Percentiles rank a stretch among this genome's conserved stretches.
Conservation (phyloP, 2,888 invertebrate species). For the Diachrysia chrysitis region DNA sequence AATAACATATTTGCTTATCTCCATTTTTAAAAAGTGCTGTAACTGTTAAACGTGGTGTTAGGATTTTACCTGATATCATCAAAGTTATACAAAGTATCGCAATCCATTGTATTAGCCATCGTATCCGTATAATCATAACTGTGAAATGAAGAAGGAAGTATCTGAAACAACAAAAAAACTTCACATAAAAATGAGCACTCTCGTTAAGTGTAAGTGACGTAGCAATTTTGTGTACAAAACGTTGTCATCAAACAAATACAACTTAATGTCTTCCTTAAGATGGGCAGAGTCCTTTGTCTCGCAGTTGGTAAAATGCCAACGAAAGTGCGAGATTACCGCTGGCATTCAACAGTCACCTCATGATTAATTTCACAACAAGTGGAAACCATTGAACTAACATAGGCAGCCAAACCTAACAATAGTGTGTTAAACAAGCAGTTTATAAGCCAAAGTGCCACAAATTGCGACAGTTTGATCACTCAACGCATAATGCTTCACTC, state of each 20-base stretch:
- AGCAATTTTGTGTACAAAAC: not conserved
- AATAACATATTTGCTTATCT: not conserved
- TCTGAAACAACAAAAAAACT: conserved; percentile 73
- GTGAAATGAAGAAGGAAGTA: conserved; percentile 64
- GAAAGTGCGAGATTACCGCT: not conserved
- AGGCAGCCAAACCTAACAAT: not conserved
- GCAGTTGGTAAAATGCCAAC: not conserved
- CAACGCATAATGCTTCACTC: conserved; percentile 15
- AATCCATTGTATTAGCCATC: conserved; percentile 77
- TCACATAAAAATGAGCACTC: not conserved
- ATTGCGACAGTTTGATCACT: conserved; percentile 14
- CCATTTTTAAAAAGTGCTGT: not conserved
- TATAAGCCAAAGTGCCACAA: conserved; percentile 6
- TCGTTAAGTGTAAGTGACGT: not conserved
- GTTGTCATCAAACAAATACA: not conserved
- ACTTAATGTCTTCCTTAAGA: not conserved
- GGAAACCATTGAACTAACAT: not conserved
- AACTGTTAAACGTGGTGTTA: not conserved
- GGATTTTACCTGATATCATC: conserved; percentile 76
- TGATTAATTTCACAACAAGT: not conserved
- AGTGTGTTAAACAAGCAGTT: conserved; percentile 7
- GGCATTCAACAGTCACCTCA: not conserved
- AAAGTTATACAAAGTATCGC: conserved; percentile 63
- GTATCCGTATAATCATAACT: conserved; percentile 85
- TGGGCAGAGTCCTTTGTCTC: not conserved